Evolutionary conservation across 1,140 invertebrate genomes (phyloP).

Genomic region (Drosophila guanche): DNA sequence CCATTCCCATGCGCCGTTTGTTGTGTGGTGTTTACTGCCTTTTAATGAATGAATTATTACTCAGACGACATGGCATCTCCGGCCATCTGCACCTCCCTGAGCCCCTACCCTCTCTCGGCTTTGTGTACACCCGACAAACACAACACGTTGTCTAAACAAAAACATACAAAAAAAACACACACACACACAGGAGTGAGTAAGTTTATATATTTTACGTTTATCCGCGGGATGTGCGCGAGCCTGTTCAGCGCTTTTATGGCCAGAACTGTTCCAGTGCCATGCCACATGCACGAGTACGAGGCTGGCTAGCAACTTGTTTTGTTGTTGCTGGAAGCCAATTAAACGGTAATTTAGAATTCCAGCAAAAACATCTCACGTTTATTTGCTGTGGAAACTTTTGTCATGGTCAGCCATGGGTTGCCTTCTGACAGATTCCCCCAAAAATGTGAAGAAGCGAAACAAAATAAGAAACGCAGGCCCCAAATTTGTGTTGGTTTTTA

Average conservation of each 20-base stretch:
- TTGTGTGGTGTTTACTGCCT: slow-evolving; percentile 37
- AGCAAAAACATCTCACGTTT: slow-evolving; percentile 54
- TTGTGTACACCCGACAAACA: slow-evolving; percentile 26
- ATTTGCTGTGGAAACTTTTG: slow-evolving; percentile 39
- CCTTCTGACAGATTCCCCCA: slow-evolving; percentile 11
- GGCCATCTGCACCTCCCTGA: neutral
- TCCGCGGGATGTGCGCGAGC: slow-evolving; percentile 2
- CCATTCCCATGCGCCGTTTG: neutral
- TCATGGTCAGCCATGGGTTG: slow-evolving; percentile 26
- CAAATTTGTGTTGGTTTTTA: slow-evolving; percentile 9
- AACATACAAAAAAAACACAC: slow-evolving; percentile 33
- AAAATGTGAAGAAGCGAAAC: neutral
- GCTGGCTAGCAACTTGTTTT: neutral
- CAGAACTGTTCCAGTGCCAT: neutral
- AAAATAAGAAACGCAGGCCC: neutral
- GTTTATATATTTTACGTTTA: no score
- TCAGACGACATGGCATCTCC: slow-evolving; percentile 36
- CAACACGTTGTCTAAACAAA: slow-evolving; percentile 43
- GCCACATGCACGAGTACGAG: slow-evolving; percentile 13
- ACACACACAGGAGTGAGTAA: slow-evolving; percentile 15
- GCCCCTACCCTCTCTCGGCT: slow-evolving; percentile 4
- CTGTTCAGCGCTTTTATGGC: slow-evolving; percentile 37
- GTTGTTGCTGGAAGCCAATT: slow-evolving; percentile 34
- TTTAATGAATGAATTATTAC: slow-evolving; percentile 65
- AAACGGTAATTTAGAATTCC: slow-evolving; percentile 52